phyloP scores from a whole-genome alignment of 1,140 invertebrate genomes.

The Carposina sasakii region DNA sequence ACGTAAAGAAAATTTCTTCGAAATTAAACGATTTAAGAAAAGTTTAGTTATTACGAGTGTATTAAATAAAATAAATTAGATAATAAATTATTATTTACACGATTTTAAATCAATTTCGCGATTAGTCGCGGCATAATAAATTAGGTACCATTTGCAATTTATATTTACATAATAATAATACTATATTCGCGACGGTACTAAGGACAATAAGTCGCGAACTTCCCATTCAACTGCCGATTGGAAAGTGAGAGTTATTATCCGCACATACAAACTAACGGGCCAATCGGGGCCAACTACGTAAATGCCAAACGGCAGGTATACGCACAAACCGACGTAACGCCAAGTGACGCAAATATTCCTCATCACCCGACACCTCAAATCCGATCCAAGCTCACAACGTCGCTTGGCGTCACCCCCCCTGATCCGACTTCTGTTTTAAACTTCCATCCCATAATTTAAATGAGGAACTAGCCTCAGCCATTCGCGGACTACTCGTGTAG shows the following conservation, averaged over 20 bases:
- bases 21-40: too few relatives aligned
- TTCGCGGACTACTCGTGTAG: slow-evolving; percentile 65
- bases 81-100: slow-evolving; percentile 12
- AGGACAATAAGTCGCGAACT: slow-evolving; percentile 63
- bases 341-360: slow-evolving; percentile 32
- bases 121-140: too few relatives aligned
- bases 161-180: slow-evolving; percentile 37
- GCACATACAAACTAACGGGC: slow-evolving; percentile 18
- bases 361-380: slow-evolving; percentile 41
- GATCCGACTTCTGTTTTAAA: slow-evolving; percentile 38
- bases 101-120: too few relatives aligned
- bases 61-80: too few relatives aligned
- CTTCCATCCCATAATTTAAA: slow-evolving; percentile 54
- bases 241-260: slow-evolving; percentile 61
- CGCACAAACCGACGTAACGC: slow-evolving; percentile 24
- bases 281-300: slow-evolving; percentile 40
- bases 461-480: slow-evolving; percentile 44
- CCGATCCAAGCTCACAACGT: slow-evolving; percentile 19
- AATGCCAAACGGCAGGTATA: slow-evolving; percentile 8
- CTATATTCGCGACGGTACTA: slow-evolving; percentile 13
- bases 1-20: too few relatives aligned
- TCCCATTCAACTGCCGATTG: slow-evolving; percentile 28
- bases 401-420: slow-evolving; percentile 49
- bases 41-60: too few relatives aligned
- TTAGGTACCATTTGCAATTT: too few relatives aligned